Evolutionary conservation across 1,140 invertebrate genomes (phyloP), one percentile per base, ranked within the genome.

Genomic region (Tetragnatha versicolor): DNA sequence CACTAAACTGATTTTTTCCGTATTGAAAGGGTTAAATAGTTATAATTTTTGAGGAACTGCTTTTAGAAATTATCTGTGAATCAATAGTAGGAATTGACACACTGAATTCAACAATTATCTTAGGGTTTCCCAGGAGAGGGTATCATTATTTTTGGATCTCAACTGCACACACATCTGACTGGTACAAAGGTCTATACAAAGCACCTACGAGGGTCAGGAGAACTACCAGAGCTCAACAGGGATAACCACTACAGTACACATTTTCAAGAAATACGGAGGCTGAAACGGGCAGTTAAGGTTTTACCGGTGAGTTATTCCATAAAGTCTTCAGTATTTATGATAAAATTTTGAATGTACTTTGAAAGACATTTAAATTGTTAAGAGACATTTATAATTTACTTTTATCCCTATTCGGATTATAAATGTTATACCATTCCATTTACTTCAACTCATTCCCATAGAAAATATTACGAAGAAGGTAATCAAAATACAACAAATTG

Each of bases 201-300:
- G 61, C 96, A 98, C 84, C 88, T 94, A 63, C 89, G 97, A 27
- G 82, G 86, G 35, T 94, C 93, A 0, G 86, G 89, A 2, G 90
- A 92, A 84, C 86, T 99, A 49, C 90, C 92, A 0, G 89, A 92
- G 82, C 85, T 99, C 2, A 98, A 99, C 86, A 88, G 91, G 69
- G 98, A 99, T 85, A 90, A 97, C 85, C 97, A 98, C 87, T 99
- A 97, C 86, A 97, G 94, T 75, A 94, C 96, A 10, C 97, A 99
- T 88, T 99, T 98, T 86, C 98, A 99, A 87, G 97, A 99, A 88
- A 99, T 99, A 82, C 88, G 96, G 81, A 87, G 92, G 27, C 86
- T 99, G 39, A 93, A 94, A 76, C 86, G 90, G 82, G 91, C 90
- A 12, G 91, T 95, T 0, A 89, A 87, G 25, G 87, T 99, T n/a